Conservation (phyloP, 2,888 invertebrate genomes). For the Agrotis segetum region DNA sequence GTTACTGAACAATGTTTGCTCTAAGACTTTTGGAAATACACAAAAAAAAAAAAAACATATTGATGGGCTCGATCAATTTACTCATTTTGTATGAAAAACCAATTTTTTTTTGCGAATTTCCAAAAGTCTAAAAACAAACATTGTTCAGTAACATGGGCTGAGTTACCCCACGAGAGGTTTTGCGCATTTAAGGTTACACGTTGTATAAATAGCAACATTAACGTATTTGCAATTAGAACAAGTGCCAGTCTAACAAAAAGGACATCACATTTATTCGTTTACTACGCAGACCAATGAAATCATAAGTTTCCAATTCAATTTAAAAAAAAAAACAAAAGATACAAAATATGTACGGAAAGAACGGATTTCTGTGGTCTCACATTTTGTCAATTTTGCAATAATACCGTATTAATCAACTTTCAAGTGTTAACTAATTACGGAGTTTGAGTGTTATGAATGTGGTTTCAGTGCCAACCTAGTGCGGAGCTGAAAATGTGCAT, state of each 20-base stretch:
- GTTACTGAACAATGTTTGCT: too few species aligned
- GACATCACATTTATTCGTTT: slow-evolving; percentile 5
- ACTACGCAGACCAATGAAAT: slow-evolving; percentile 22
- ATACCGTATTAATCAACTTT: not conserved
- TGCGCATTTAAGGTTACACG: too few species aligned
- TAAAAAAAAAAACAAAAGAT: not conserved
- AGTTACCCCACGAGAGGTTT: too few species aligned
- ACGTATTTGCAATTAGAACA: slow-evolving; percentile 14
- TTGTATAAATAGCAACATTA: slow-evolving; percentile 16
- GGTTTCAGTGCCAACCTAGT: slow-evolving; percentile 18
- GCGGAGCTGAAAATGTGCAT: slow-evolving; percentile 1
- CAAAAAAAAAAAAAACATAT: too few species aligned
- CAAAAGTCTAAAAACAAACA: too few species aligned
- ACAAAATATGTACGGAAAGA: not conserved
- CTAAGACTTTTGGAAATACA: too few species aligned
- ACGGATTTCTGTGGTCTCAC: not conserved
- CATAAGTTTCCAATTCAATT: slow-evolving; percentile 7
- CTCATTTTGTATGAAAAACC: too few species aligned
- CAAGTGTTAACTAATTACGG: not conserved
- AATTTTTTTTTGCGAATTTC: too few species aligned
- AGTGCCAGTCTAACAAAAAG: slow-evolving; percentile 8
- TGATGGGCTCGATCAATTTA: too few species aligned
- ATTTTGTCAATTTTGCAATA: not conserved
- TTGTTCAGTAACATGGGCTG: too few species aligned
- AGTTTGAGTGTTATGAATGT: slow-evolving; percentile 14